Evolutionary conservation across 2,797 vertebrate genomes (phyloP), one percentile per base, ranked within the genome.

Genomic region (Semaprochilodus insignis): DNA sequence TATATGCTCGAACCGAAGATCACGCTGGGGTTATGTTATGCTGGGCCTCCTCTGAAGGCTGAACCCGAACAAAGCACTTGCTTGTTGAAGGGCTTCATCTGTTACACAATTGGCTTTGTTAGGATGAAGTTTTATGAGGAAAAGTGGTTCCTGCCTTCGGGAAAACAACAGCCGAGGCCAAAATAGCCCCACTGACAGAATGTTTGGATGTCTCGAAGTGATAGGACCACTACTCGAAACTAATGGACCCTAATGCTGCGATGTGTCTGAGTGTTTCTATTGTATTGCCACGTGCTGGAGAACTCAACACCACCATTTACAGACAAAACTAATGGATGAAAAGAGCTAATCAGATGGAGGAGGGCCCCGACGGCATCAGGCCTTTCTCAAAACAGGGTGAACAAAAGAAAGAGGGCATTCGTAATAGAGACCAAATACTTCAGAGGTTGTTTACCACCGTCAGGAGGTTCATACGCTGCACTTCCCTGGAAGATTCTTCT

Each of bases 1-100:
- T 82, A 59, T 75, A 62, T 57, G 27, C 63, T 23, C 59, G 74
- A 54, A 70, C 54, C 40, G 25, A 66, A 21, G 51, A 52, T 25
- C 51, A 44, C 40, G 14, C 54, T 27, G 23, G 15, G 55, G 17
- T 85, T 85, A 75, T 71, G 52, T 89, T 85, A 17, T 25, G 17
- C 63, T 48, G 63, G 31, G 19, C 60, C 60, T 27, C 27, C 31
- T 21, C 17, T 16, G 25, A 31, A 31, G 25, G 60, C 19, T 27
- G 3, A 11, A 25, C 60, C 23, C 0, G 13, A 31, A 31, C 60
- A 63, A 63, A 63, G 60, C 60, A 31, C 60, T 62, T 59, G 23
- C 21, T 63, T 16, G 13, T 40, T 78, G 16, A 55, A 85, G 70
- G 44, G 27, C 82, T 5, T 23, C 36, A 23, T 70, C 40, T 75